These are phyloP conservation scores for Vesta saturnalis DNA, from an alignment of 2,888 invertebrate genomes.

Conservation along the genomic window DNA sequence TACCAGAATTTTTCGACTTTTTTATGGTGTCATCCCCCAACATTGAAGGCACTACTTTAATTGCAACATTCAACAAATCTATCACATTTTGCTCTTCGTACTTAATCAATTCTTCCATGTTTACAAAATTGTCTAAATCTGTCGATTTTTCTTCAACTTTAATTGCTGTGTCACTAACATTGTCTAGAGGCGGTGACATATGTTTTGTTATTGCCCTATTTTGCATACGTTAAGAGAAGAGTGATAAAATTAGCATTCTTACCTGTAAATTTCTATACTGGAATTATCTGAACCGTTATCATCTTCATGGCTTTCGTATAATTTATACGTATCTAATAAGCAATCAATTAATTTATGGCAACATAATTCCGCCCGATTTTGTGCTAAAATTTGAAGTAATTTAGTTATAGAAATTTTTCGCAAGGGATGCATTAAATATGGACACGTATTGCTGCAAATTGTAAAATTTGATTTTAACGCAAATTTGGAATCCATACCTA, in stretches of 20 bases:
- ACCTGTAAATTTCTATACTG: conserved; percentile 79
- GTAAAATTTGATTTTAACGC: conserved; percentile 67
- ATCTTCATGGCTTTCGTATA: conserved; percentile 66
- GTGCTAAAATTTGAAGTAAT: conserved; percentile 78
- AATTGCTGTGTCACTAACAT: conserved; percentile 62
- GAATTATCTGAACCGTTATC: conserved; percentile 65
- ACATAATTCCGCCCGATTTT: conserved; percentile 74
- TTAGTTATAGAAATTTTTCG: conserved; percentile 78
- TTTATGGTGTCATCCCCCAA: conserved; percentile 71
- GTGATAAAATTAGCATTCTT: conserved; percentile 23
- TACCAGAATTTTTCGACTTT: conserved; percentile 62
- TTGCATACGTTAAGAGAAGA: no score
- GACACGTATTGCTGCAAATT: conserved; percentile 81
- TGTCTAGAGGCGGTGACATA: conserved; percentile 69
- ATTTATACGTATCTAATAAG: conserved; percentile 72
- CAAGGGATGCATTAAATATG: conserved; percentile 74
- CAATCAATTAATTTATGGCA: conserved; percentile 78
- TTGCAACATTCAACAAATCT: conserved; percentile 68
- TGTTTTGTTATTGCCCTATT: conserved; percentile 76
- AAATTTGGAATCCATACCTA: conserved; percentile 68
- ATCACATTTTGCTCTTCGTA: conserved; percentile 75
- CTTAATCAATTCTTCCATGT: conserved; percentile 72
- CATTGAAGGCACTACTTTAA: conserved; percentile 68
- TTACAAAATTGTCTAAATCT: conserved; percentile 60
- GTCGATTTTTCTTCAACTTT: conserved; percentile 60